Evolutionary conservation across 2,888 invertebrate genomes (phyloP).

Genomic region (Synanthedon myopaeformis): DNA sequence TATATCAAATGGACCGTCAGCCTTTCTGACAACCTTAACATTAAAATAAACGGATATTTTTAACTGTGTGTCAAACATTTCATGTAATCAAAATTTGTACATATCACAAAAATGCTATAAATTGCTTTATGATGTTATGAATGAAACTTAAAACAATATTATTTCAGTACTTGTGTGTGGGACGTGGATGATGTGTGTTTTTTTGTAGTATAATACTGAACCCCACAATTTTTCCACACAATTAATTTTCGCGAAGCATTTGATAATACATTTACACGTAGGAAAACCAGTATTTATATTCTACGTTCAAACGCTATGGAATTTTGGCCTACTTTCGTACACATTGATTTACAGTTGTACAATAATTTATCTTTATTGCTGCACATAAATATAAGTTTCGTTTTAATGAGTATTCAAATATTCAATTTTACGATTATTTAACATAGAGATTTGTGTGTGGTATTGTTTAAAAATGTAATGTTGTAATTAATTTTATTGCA

Average conservation of each 20-base stretch:
- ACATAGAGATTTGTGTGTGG: too few relatives aligned
- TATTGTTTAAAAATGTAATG: too few relatives aligned
- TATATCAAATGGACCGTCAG: too few relatives aligned
- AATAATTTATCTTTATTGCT: background rate
- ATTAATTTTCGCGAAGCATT: slow-evolving; percentile 44
- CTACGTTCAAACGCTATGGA: slow-evolving; percentile 5
- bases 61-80: background rate
- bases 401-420: too few relatives aligned
- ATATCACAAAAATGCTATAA: too few relatives aligned
- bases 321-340: background rate
- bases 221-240: slow-evolving; percentile 35
- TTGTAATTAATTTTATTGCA: too few relatives aligned
- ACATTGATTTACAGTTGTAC: background rate
- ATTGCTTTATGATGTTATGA: too few relatives aligned
- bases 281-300: slow-evolving; percentile 24
- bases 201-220: slow-evolving; percentile 20
- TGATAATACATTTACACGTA: slow-evolving; percentile 28
- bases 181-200: slow-evolving; percentile 26
- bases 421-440: too few relatives aligned
- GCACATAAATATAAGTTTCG: background rate
- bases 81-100: too few relatives aligned
- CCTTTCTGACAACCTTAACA: too few relatives aligned
- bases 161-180: background rate
- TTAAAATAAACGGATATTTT: background rate
- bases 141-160: too few relatives aligned